These are phyloP conservation scores for Drosophila flavopinicola DNA, from an alignment of 2,888 invertebrate species.

Conservation along the genomic window DNA sequence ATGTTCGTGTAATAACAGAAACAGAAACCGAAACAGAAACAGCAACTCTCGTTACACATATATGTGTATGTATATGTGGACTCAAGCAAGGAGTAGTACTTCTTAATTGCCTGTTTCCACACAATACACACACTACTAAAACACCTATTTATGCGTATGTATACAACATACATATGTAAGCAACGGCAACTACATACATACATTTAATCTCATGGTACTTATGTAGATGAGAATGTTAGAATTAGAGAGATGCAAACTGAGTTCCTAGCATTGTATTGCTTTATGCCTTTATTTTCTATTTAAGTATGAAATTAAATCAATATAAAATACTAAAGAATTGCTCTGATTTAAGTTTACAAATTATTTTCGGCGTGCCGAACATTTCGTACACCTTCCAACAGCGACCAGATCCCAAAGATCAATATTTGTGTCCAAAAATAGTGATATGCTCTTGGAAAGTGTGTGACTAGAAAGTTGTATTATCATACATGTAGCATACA, in stretches of 20 bases:
- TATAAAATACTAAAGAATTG: constrained; percentile 18
- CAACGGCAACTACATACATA: no score
- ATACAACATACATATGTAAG: constrained; percentile 15
- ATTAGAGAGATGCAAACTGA: constrained; percentile 72
- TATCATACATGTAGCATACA: constrained; percentile 2
- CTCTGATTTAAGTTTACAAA: constrained; percentile 4
- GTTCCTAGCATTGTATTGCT: constrained; percentile 78
- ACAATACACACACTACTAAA: neutral
- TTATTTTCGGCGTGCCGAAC: constrained; percentile 41
- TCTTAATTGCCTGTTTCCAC: constrained; percentile 3
- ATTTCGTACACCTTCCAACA: constrained; percentile 11
- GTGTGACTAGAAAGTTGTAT: neutral
- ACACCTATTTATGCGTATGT: neutral
- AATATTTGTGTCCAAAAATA: constrained; percentile 1
- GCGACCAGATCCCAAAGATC: constrained; percentile 1
- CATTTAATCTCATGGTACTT: constrained; percentile 12
- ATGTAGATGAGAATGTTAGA: constrained; percentile 34
- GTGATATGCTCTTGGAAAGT: constrained; percentile 1
- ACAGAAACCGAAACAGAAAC: neutral
- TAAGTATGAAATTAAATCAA: constrained; percentile 39
- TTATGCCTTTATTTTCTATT: constrained; percentile 73
- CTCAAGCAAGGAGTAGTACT: neutral
- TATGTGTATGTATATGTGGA: neutral
- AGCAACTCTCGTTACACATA: neutral
- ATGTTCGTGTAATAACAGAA: neutral